Evolutionary conservation across 2,797 vertebrate genomes (phyloP), one percentile per base, ranked within the genome.

Genomic region (Philypnodon macrostomus): DNA sequence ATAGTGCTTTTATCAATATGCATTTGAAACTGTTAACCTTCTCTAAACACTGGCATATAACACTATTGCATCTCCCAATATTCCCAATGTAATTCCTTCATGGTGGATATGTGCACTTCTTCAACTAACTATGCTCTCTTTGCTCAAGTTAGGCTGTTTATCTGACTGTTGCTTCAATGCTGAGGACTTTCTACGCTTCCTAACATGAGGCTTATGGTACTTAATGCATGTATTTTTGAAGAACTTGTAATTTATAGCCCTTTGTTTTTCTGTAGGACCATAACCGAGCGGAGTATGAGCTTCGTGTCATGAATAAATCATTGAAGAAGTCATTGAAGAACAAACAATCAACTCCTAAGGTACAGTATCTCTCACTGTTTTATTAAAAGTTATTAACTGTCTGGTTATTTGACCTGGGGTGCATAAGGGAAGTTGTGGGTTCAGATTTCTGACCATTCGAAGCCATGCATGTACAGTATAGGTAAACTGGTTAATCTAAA

Each of bases 261-360:
- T 32, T 17, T 2, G 16, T 42, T 33, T 42, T 33, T 58, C 8
- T 62, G n/a, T 80, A 98, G 95, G 94, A 93, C 75, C 94, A 98
- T 52, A 92, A 91, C 50, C 88, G 95, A 61, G 92, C 94, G 0
- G 95, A 98, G 39, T 98, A 98, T 0, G 95, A 98, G 81, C 88
- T 94, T 1, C 84, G 81, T 30, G 93, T 98, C 40, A 83, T 93
- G 84, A 64, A 94, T 81, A 98, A 97, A 77, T 89, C 87, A 0
- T 57, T 89, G 63, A 64, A 94, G 82, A 98, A 97, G 77, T 89
- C 87, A 0, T 57, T 89, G 63, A 92, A 62, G 56, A 91, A 87
- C 61, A 93, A 96, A 36, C 66, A 77, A 46, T 80, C 70, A 0
- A 59, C 62, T 36, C 48, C 87, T 65, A 87, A 89, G 93, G 95